Base-by-base conservation (phyloP, 64 coral and sea anemone species). In the Montipora cactus region DNA sequence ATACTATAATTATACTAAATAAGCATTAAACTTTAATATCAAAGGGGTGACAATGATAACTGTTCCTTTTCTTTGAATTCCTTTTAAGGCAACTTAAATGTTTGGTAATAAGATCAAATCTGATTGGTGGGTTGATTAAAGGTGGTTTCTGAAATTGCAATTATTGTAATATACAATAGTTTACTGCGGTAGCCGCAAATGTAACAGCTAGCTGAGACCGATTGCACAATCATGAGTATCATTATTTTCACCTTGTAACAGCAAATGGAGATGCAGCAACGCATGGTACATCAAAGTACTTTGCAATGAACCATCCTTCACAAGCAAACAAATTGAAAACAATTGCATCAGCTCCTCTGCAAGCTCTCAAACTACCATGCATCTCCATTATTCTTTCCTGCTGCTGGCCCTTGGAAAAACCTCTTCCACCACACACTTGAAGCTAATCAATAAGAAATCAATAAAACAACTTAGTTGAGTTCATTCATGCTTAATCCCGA, bases 311-410 rank as follows among this genome's bases (percentile, higher is more conserved):
- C 95, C 95, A 97, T 22, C 95, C 95, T 69, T 97, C 95, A 83
- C 95, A 97, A 79, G 95, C 95, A 92, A 97, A 97, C 8, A 97
- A 74, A 13, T 97, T 97, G 78, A 97, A 97, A 15, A 97, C 92
- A 57, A 97, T 94, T 72, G 92, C 95, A 94, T 74, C 83, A 10
- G 95, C 95, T 59, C 95, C 95, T 83, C 81, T 75, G 76, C 95
- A 97, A 59, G 95, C 95, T 67, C 71, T 80, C 48, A 97, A 67
- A 15, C 95, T 97, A 12, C 82, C 81, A 67, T 97, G 95, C 95
- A 97, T 97, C 46, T 97, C 95, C 69, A 88, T 91, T 8, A 97
- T 84, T 83, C 95, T 74, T 50, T 97, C 89, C 25, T 94, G 95
- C 15, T 93, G 92, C 75, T 97, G 92, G 52, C 81, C 76, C 53